phyloP scores from a whole-genome alignment of 2,888 invertebrate genomes.

The Drosophila ezoana region DNA sequence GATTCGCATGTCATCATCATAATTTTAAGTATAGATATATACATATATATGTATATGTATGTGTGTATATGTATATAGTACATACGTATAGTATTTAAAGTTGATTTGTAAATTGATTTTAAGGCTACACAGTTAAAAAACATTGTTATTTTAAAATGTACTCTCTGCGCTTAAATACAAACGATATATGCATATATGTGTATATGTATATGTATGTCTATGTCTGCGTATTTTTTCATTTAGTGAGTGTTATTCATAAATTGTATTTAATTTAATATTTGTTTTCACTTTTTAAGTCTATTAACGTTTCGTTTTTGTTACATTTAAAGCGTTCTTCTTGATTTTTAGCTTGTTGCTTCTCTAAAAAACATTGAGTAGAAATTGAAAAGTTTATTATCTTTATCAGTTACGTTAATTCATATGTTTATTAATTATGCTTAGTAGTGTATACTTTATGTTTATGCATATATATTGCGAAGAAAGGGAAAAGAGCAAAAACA shows the following conservation, averaged over 20 bases:
- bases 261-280: conserved; percentile 30
- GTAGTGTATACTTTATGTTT: conserved; percentile 33
- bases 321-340: conserved; percentile 75
- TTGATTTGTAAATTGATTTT: conserved; percentile 68
- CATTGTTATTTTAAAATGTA: conserved; percentile 48
- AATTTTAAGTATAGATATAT: conserved; percentile 31
- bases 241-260: conserved; percentile 41
- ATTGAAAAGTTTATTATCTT: conserved; percentile 55
- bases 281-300: conserved; percentile 65
- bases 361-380: conserved; percentile 70
- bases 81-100: conserved; percentile 35
- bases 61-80: conserved; percentile 24
- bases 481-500: conserved; percentile 22
- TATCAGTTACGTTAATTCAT: conserved; percentile 12
- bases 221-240: conserved; percentile 25
- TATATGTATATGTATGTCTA: conserved; percentile 24
- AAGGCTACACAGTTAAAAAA: conserved; percentile 78
- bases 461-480: conserved; percentile 14
- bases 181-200: conserved; percentile 32
- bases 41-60: background rate
- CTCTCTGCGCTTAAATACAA: conserved; percentile 44
- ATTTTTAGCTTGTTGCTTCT: conserved; percentile 56
- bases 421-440: conserved; percentile 20
- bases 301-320: conserved; percentile 79
- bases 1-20: conserved; percentile 11